Evolutionary conservation across 1,140 invertebrate species (phyloP).

Genomic region (Sycobia sp.): DNA sequence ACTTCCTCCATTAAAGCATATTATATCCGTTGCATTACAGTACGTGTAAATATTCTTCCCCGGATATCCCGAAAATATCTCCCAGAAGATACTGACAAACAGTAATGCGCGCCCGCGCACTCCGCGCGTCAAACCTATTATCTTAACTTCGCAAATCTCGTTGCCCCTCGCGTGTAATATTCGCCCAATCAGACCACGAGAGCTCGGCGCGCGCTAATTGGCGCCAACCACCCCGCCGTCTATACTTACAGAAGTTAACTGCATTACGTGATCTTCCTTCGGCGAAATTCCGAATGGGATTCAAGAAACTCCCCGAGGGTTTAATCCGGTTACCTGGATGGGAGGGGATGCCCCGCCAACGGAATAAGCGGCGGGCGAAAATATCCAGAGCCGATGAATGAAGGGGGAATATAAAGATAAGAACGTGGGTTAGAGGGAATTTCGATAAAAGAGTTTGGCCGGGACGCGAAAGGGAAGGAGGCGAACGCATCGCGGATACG

Average conservation of each 20-base stretch:
- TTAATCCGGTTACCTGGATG: slow-evolving; percentile 43
- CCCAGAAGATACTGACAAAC: too few species aligned
- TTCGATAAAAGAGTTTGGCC: too few species aligned
- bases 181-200: slow-evolving; percentile 23
- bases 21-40: too few species aligned
- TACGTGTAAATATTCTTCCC: too few species aligned
- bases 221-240: slow-evolving; percentile 6
- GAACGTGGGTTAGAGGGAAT: too few species aligned
- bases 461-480: too few species aligned
- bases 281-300: slow-evolving; percentile 34
- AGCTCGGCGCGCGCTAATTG: slow-evolving; percentile 14
- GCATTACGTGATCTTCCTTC: slow-evolving; percentile 34
- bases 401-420: not conserved
- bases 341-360: slow-evolving; percentile 36
- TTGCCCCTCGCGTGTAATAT: slow-evolving; percentile 5
- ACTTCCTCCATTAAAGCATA: too few species aligned
- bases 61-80: too few species aligned
- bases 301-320: slow-evolving; percentile 36
- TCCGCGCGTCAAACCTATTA: too few species aligned
- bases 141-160: not conserved
- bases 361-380: slow-evolving; percentile 9
- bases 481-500: too few species aligned
- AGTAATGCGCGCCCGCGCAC: too few species aligned
- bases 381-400: not conserved
- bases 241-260: slow-evolving; percentile 37